Evolutionary conservation across 2,113 vertebrate species (phyloP), one percentile per base, ranked within the genome.

Genomic region (Poecile atricapillus): DNA sequence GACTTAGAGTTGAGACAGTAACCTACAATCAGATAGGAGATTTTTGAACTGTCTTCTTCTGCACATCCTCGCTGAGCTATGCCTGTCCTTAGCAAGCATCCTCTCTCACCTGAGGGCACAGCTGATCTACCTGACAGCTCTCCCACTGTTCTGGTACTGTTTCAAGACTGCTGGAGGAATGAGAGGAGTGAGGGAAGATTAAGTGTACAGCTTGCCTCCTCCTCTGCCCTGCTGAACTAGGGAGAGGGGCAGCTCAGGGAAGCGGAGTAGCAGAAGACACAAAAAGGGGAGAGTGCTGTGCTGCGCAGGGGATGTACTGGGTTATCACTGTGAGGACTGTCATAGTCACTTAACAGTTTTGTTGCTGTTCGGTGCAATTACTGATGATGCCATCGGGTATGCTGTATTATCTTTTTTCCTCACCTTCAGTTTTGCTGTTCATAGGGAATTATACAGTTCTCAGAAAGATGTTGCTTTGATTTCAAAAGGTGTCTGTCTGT

Each of bases 361-460:
- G 17, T 41, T 85, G 52, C 30, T 64, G 16, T 64, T 89, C 59
- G 62, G 7, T 64, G 24, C 44, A 25, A 37, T 80, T 85, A 69
- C 68, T 73, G 52, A 13, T 43, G 17, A 15, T 56, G 23, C 24
- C 13, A 21, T 69, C 0, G 0, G 7, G 20, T 49, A 53, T 11
- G 8, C 25, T 46, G 39, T 60, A 16, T 90, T 73, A 52, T 44
- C 35, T 68, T 86, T 14, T 75, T 86, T 71, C 9, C 27, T 78
- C 46, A 55, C 21, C 37, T 53, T 47, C 33, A 11, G 7, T 86
- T 94, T 90, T 83, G 27, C 33, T 60, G 7, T 76, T 90, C 46
- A 13, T 14, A 37, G 39, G 39, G 30, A 81, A 56, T 75, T 53
- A 53, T 11, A 10, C 10, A 49, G 9, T 59, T 56, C 44, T 89